These are phyloP conservation scores for Heliconius charithonia DNA, from an alignment of 2,888 invertebrate species.

Conservation along the genomic window DNA sequence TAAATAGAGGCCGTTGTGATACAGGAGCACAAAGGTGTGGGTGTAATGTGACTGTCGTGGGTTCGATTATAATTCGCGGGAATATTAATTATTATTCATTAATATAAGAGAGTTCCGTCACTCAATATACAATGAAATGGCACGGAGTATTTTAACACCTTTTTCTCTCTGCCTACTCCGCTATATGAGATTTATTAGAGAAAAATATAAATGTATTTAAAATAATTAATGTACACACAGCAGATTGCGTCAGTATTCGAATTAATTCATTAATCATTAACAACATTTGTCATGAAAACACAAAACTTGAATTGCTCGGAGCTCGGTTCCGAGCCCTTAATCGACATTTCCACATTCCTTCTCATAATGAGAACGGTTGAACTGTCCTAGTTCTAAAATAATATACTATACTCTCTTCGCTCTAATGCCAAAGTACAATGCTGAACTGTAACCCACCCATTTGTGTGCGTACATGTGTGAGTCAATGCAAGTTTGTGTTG, in stretches of 20 bases:
- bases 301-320: slow-evolving; percentile 26
- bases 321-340: slow-evolving; percentile 33
- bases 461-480: slow-evolving; percentile 37
- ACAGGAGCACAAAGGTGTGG: too few species aligned
- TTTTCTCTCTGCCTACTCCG: too few species aligned
- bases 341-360: slow-evolving; percentile 41
- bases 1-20: neutral
- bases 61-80: too few species aligned
- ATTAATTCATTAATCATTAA: slow-evolving; percentile 30
- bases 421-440: slow-evolving; percentile 78
- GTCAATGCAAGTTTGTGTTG: slow-evolving; percentile 12
- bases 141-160: too few species aligned
- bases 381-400: slow-evolving; percentile 75
- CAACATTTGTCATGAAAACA: slow-evolving; percentile 30
- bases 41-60: too few species aligned
- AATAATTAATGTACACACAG: neutral
- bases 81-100: too few species aligned
- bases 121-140: too few species aligned
- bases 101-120: too few species aligned
- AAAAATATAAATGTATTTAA: slow-evolving; percentile 4
- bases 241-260: slow-evolving; percentile 6
- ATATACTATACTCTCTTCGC: slow-evolving; percentile 75
- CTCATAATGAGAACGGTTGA: slow-evolving; percentile 70
- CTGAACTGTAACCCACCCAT: slow-evolving; percentile 64
- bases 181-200: neutral